These are phyloP conservation scores for Dromococcyx pavoninus DNA, from an alignment of 2,797 vertebrate species.

Conservation along the genomic window DNA sequence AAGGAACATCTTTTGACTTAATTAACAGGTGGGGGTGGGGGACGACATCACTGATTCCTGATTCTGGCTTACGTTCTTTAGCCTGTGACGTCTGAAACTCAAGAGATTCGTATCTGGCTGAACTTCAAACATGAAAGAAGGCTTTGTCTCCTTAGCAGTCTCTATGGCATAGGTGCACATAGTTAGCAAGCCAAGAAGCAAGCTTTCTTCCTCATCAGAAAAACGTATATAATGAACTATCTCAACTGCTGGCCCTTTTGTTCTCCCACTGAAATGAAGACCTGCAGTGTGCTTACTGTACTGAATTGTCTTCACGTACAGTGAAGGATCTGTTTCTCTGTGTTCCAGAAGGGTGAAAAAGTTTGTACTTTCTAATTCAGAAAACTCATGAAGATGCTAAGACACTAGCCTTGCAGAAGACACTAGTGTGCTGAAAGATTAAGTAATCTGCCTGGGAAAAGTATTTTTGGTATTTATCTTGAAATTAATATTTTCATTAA, in stretches of 20 bases:
- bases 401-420: background rate
- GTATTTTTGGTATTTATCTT: background rate
- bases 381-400: background rate
- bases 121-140: background rate
- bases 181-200: background rate
- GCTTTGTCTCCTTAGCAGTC: background rate
- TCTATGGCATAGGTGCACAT: background rate
- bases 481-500: background rate
- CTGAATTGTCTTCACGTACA: background rate
- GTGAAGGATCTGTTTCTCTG: background rate
- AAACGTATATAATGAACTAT: background rate
- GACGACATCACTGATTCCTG: background rate
- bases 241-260: background rate
- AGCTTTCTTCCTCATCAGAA: background rate
- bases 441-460: background rate
- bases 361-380: background rate
- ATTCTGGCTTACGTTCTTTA: background rate
- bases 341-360: background rate
- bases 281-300: background rate
- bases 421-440: background rate
- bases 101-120: background rate
- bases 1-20: background rate
- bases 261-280: background rate
- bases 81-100: background rate
- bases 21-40: background rate